These are phyloP conservation scores for Panzeria rudis DNA, from an alignment of 2,888 invertebrate genomes.

Conservation along the genomic window DNA sequence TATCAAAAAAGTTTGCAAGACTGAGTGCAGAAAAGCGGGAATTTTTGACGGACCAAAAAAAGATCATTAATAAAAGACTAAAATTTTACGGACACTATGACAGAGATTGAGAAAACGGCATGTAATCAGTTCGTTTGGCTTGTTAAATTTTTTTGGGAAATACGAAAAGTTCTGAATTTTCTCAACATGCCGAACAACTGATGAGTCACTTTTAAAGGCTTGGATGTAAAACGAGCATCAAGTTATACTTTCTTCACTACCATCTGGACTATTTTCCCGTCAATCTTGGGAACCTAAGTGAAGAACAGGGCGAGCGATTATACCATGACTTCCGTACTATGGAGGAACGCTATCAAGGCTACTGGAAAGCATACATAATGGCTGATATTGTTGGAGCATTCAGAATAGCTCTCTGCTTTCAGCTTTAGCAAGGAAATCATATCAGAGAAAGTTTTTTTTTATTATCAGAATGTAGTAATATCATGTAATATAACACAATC, in stretches of 20 bases:
- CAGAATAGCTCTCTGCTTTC: slow-evolving; percentile 27
- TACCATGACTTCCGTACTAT: slow-evolving; percentile 25
- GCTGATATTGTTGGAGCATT: too few relatives aligned
- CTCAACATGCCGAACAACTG: slow-evolving; percentile 10
- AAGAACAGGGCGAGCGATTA: slow-evolving; percentile 37
- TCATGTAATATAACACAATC: too few relatives aligned
- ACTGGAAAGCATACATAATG: neutral
- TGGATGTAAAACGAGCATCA: slow-evolving; percentile 30
- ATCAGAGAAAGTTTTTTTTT: too few relatives aligned
- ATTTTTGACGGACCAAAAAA: slow-evolving; percentile 3
- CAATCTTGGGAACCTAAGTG: slow-evolving; percentile 16
- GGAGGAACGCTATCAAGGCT: neutral
- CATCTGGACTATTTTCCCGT: slow-evolving; percentile 30
- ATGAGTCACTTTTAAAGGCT: slow-evolving; percentile 19
- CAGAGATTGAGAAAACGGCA: slow-evolving; percentile 20
- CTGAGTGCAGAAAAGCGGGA: neutral
- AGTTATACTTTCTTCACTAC: slow-evolving; percentile 13
- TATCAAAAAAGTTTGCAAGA: neutral
- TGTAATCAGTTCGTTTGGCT: slow-evolving; percentile 8
- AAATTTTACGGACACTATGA: slow-evolving; percentile 5
- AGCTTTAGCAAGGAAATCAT: too few relatives aligned
- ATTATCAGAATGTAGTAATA: too few relatives aligned
- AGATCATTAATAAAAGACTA: neutral
- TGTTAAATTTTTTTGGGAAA: slow-evolving; percentile 8
- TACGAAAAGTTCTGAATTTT: slow-evolving; percentile 8